Conservation (phyloP, 2,888 invertebrate species). For the Troglohyphantes excavatus region DNA sequence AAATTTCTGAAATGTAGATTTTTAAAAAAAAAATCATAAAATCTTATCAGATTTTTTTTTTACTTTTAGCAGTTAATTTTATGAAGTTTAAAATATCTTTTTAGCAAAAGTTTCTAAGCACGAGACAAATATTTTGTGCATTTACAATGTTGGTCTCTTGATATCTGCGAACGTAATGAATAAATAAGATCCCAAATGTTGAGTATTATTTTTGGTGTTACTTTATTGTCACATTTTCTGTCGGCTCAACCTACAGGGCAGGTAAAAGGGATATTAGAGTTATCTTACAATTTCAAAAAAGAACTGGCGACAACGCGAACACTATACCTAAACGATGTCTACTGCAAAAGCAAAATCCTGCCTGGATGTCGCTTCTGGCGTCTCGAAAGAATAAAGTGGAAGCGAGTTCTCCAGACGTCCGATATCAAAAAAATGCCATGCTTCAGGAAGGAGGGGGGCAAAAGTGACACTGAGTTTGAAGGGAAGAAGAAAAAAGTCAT, state of each 20-base stretch:
- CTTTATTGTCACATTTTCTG: not conserved
- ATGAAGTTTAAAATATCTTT: too few species aligned
- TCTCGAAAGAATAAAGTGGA: conserved; percentile 33
- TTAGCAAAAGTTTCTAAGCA: too few species aligned
- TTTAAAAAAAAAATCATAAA: too few species aligned
- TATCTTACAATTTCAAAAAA: not conserved
- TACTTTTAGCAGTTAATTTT: too few species aligned
- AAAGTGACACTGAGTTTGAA: conserved; percentile 43
- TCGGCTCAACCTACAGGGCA: not conserved
- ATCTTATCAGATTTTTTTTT: too few species aligned
- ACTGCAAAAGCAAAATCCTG: not conserved
- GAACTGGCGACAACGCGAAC: not conserved
- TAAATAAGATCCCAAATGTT: too few species aligned
- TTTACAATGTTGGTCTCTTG: too few species aligned
- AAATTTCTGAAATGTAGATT: too few species aligned
- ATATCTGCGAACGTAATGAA: too few species aligned
- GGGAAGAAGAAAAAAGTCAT: conserved; percentile 55
- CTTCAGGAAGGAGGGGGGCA: conserved; percentile 35
- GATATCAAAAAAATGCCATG: conserved; percentile 50
- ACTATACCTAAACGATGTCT: not conserved
- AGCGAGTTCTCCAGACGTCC: conserved; percentile 56
- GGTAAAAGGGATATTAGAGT: not conserved
- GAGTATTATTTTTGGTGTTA: too few species aligned
- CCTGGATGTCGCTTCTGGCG: conserved; percentile 29
- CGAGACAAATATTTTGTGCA: too few species aligned